phyloP scores from a whole-genome alignment of 2,113 vertebrate species.

The Loxodonta africana region DNA sequence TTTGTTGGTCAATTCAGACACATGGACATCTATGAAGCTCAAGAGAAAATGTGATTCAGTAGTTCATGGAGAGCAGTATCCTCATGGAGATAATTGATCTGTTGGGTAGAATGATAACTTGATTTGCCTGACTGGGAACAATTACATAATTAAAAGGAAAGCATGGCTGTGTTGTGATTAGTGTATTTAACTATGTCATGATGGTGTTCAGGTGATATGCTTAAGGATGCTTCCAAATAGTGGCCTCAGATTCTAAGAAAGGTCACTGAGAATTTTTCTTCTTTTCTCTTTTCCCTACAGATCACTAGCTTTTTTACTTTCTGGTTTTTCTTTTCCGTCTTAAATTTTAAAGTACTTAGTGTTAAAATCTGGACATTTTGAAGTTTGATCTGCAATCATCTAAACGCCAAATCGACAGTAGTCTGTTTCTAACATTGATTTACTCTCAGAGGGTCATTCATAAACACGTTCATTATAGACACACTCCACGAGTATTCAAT shows the following conservation, averaged over 20 bases:
- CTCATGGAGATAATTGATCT: conserved; percentile 1
- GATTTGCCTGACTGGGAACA: conserved; percentile 1
- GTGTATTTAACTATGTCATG: neutral
- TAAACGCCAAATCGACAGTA: conserved; percentile 73
- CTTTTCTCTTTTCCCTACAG: neutral
- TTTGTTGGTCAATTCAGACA: neutral
- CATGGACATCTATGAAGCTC: neutral
- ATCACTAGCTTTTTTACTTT: conserved; percentile 28
- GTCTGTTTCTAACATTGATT: conserved; percentile 81
- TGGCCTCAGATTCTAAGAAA: neutral
- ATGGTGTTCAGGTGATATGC: neutral
- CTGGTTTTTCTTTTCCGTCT: conserved; percentile 57
- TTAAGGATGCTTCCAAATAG: conserved; percentile 25
- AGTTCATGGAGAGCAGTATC: neutral
- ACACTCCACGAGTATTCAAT: conserved; percentile 78
- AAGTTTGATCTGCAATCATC: conserved; percentile 80
- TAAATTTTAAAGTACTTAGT: conserved; percentile 50
- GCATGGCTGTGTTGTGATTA: neutral
- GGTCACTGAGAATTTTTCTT: neutral
- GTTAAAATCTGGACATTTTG: conserved; percentile 74
- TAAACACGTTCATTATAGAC: conserved; percentile 83
- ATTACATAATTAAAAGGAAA: conserved; percentile 24
- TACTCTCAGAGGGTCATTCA: conserved; percentile 80
- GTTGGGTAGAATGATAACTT: neutral
- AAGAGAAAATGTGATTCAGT: neutral